Conservation (phyloP, 2,797 vertebrate genomes). For the Hozukius guyotensis region DNA sequence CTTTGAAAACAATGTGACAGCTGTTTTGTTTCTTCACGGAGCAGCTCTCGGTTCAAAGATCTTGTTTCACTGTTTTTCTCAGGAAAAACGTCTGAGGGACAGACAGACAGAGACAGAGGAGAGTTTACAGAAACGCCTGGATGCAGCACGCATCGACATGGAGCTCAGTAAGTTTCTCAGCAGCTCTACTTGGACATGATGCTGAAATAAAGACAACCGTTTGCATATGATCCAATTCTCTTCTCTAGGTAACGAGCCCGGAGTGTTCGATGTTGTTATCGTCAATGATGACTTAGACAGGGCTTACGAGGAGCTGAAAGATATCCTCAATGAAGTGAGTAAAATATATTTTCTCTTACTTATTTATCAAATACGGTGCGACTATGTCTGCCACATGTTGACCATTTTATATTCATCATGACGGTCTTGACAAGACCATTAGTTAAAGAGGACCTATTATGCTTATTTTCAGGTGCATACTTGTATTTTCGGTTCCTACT, state of each 20-base stretch:
- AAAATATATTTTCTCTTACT: not conserved
- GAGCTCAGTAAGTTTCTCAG: slow-evolving; percentile 89
- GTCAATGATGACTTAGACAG: slow-evolving; percentile 91
- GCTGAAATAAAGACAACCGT: not conserved
- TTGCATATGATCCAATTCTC: not conserved
- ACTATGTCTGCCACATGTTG: not conserved
- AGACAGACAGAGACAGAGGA: slow-evolving; percentile 94
- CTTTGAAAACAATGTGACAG: not conserved
- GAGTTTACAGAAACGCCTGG: slow-evolving; percentile 90
- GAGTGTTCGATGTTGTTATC: slow-evolving; percentile 93
- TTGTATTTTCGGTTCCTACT: too few species aligned
- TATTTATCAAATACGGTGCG: not conserved
- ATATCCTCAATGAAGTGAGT: slow-evolving; percentile 88
- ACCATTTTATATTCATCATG: not conserved
- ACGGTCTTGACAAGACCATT: not conserved
- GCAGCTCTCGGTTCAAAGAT: not conserved
- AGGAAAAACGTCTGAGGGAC: slow-evolving; percentile 93
- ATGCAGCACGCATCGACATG: slow-evolving; percentile 87
- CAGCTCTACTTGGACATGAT: not conserved
- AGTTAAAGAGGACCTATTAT: too few species aligned
- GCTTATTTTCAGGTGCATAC: too few species aligned
- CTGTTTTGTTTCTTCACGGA: not conserved
- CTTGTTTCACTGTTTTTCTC: not conserved
- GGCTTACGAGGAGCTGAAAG: slow-evolving; percentile 89
- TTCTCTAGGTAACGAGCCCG: slow-evolving; percentile 89